Conservation (phyloP, 2,888 invertebrate species). For the Leistus spinibarbis region DNA sequence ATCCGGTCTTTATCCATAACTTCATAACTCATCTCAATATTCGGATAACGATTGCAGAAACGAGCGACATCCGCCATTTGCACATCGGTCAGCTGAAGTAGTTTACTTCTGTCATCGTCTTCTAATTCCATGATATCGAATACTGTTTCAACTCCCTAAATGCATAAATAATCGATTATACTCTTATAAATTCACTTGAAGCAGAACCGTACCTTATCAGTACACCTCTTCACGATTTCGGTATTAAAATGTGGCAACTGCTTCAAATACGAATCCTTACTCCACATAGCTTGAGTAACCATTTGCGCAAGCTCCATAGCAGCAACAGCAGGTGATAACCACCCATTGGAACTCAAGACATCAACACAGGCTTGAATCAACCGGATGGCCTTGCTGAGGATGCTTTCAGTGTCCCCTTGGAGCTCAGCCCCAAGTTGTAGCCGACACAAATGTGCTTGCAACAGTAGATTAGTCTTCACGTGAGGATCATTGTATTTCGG, state of each 20-base stretch:
- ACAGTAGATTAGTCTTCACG: conserved; percentile 91
- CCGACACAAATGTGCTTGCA: conserved; percentile 95
- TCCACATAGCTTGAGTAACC: conserved; percentile 99
- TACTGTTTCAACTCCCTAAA: conserved; percentile 81
- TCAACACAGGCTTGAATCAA: conserved; percentile 95
- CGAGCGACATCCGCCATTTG: conserved; percentile 98
- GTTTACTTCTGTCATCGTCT: conserved; percentile 81
- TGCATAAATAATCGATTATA: not conserved
- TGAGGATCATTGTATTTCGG: conserved; percentile 96
- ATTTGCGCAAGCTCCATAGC: conserved; percentile 99
- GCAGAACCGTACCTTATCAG: conserved; percentile 73
- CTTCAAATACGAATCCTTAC: conserved; percentile 95
- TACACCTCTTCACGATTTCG: conserved; percentile 88
- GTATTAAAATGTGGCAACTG: conserved; percentile 94
- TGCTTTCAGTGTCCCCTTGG: conserved; percentile 92
- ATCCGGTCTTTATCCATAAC: conserved; percentile 81
- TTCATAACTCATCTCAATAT: conserved; percentile 94
- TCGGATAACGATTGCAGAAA: conserved; percentile 99
- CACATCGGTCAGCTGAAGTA: conserved; percentile 77
- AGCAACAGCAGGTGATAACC: conserved; percentile 97
- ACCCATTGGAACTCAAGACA: conserved; percentile 93
- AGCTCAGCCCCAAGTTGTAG: conserved; percentile 94
- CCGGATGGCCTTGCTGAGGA: conserved; percentile 84
- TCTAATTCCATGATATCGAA: conserved; percentile 97
- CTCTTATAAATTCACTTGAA: conserved; percentile 17